Conservation (phyloP, 2,797 vertebrate species). For the Megalops cyprinoides region DNA sequence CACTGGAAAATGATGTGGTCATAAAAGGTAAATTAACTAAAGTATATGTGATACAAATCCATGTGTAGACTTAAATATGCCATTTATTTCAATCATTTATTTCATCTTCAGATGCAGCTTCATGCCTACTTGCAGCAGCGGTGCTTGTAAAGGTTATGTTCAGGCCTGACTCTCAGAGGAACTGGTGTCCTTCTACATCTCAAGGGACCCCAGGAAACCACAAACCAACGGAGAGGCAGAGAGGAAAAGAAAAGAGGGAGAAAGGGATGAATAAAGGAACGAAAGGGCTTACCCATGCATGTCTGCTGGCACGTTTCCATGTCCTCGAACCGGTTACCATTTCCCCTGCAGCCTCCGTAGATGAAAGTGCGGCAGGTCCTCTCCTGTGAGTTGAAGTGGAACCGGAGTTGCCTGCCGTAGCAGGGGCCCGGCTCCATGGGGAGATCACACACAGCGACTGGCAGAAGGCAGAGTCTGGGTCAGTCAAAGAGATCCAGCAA, state of each 20-base stretch:
- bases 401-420: conserved; percentile 14
- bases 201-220: too few relatives aligned
- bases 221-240: not conserved
- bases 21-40: too few relatives aligned
- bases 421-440: conserved; percentile 36
- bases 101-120: too few relatives aligned
- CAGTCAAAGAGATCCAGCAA: not conserved
- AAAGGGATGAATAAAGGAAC: not conserved
- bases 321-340: conserved; percentile 54
- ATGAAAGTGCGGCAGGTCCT: conserved; percentile 49
- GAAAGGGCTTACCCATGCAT: conserved; percentile 46
- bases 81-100: too few relatives aligned
- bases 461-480: not conserved
- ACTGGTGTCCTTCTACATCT: too few relatives aligned
- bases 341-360: conserved; percentile 54
- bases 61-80: too few relatives aligned
- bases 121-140: too few relatives aligned
- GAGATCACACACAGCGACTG: not conserved
- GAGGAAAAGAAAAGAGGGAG: not conserved
- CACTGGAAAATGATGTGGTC: too few relatives aligned
- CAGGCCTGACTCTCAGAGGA: too few relatives aligned
- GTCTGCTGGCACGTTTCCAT: conserved; percentile 34
- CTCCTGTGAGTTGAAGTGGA: conserved; percentile 37
- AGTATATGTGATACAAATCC: too few relatives aligned
- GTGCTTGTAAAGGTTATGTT: too few relatives aligned